Percentiles rank a stretch among this genome's conserved stretches.
phyloP scores from a whole-genome alignment of 2,888 invertebrate species.

The Ennomos quercinarius region DNA sequence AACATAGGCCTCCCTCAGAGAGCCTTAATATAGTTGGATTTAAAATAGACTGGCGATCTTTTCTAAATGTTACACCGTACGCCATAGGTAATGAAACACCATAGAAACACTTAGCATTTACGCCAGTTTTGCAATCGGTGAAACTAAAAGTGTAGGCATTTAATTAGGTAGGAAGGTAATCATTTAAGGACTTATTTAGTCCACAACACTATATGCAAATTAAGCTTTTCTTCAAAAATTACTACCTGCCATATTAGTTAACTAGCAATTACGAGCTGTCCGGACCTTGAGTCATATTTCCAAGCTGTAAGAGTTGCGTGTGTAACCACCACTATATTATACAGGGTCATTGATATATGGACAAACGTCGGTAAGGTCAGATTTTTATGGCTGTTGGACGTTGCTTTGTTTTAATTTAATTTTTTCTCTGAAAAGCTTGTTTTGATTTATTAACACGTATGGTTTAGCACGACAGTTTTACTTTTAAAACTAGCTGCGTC shows the following conservation, averaged over 20 bases:
- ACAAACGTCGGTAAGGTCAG: slow-evolving; percentile 35
- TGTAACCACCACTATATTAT: slow-evolving; percentile 30
- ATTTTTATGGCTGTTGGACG: slow-evolving; percentile 30
- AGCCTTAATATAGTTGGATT: too few relatives aligned
- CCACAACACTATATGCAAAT: background rate
- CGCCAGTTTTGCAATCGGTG: too few relatives aligned
- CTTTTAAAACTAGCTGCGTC: too few relatives aligned
- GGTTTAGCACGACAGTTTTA: slow-evolving; percentile 1
- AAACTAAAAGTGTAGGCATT: too few relatives aligned
- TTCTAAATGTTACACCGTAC: too few relatives aligned
- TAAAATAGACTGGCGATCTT: too few relatives aligned
- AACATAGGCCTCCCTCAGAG: too few relatives aligned
- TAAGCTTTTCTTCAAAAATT: slow-evolving; percentile 7
- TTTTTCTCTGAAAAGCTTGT: slow-evolving; percentile 13
- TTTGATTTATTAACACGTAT: slow-evolving; percentile 3
- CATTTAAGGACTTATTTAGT: too few relatives aligned
- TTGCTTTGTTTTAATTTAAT: slow-evolving; percentile 20
- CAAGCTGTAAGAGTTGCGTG: slow-evolving; percentile 43
- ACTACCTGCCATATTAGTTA: slow-evolving; percentile 22
- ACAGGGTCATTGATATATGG: slow-evolving; percentile 41
- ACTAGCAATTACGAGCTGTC: slow-evolving; percentile 36
- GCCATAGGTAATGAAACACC: too few relatives aligned
- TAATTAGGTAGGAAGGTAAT: too few relatives aligned
- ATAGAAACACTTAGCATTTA: background rate
- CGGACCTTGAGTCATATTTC: slow-evolving; percentile 47